These are phyloP conservation scores for Dendrocincla tyrannina DNA, from an alignment of 2,797 vertebrate genomes.

Conservation along the genomic window DNA sequence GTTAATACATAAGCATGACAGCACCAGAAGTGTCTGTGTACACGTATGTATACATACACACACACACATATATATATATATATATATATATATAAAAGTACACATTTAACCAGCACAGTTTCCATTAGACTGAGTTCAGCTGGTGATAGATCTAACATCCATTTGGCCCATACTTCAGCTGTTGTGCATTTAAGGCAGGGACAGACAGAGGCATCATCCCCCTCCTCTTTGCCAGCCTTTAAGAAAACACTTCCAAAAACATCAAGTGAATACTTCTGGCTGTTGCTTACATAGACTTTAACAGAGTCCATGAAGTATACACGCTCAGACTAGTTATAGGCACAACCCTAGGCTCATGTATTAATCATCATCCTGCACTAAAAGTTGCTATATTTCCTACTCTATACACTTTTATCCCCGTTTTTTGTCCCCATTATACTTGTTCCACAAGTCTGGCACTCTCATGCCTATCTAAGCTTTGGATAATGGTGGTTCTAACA, in stretches of 20 bases:
- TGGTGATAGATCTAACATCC: neutral
- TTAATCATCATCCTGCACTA: neutral
- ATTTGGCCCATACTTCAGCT: neutral
- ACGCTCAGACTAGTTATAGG: neutral
- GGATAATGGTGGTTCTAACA: neutral
- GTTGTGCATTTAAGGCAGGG: neutral
- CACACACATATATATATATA: neutral
- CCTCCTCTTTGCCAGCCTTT: neutral
- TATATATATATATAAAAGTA: accelerated
- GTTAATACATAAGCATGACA: neutral
- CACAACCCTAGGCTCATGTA: neutral
- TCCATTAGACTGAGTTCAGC: neutral
- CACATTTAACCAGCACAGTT: neutral
- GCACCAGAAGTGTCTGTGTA: neutral
- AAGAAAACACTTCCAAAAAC: neutral
- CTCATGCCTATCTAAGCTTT: neutral
- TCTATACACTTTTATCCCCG: neutral
- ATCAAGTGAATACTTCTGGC: neutral
- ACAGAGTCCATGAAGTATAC: neutral
- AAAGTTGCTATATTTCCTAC: neutral
- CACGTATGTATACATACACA: neutral
- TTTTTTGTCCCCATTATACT: neutral
- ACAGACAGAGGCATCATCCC: neutral
- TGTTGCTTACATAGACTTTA: neutral
- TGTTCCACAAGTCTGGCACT: neutral